Evolutionary conservation across 2,888 invertebrate genomes (phyloP).

Genomic region (Cheilosia pagana): DNA sequence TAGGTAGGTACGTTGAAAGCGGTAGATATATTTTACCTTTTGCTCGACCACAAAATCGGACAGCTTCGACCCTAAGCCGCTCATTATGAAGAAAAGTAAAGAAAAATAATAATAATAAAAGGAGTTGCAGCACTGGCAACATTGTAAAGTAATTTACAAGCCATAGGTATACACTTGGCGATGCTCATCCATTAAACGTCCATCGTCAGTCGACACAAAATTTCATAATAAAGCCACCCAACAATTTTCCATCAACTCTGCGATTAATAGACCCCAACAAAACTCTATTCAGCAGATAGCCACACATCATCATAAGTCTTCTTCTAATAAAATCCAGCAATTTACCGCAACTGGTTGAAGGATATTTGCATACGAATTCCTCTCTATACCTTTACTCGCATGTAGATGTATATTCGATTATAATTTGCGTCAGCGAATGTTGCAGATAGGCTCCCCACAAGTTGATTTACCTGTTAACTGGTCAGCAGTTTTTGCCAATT

Average conservation of each 20-base stretch:
- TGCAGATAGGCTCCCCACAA: conserved; percentile 53
- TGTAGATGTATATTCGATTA: conserved; percentile 38
- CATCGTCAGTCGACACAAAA: neutral
- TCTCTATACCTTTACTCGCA: neutral
- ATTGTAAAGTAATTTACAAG: conserved; percentile 18
- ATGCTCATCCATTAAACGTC: conserved; percentile 51
- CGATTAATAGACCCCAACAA: conserved; percentile 7
- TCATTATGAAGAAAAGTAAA: neutral
- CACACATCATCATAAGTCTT: conserved; percentile 5
- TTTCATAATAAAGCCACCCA: conserved; percentile 18
- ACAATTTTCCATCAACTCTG: conserved; percentile 14
- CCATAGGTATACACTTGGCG: conserved; percentile 2
- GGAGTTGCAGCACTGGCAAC: neutral
- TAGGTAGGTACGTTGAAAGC: too few species aligned
- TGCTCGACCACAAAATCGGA: too few species aligned
- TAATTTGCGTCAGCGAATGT: conserved; percentile 70
- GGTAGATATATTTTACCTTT: too few species aligned
- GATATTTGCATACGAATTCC: conserved; percentile 71
- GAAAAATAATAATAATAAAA: too few species aligned
- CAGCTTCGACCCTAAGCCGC: too few species aligned
- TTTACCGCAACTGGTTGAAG: conserved; percentile 70
- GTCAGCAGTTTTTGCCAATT: conserved; percentile 49
- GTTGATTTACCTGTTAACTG: conserved; percentile 73
- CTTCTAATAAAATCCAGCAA: conserved; percentile 43
- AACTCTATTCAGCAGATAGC: conserved; percentile 17